Conservation (phyloP, 92 coral and sea anemone genomes). For the Palythoa heliodiscus region DNA sequence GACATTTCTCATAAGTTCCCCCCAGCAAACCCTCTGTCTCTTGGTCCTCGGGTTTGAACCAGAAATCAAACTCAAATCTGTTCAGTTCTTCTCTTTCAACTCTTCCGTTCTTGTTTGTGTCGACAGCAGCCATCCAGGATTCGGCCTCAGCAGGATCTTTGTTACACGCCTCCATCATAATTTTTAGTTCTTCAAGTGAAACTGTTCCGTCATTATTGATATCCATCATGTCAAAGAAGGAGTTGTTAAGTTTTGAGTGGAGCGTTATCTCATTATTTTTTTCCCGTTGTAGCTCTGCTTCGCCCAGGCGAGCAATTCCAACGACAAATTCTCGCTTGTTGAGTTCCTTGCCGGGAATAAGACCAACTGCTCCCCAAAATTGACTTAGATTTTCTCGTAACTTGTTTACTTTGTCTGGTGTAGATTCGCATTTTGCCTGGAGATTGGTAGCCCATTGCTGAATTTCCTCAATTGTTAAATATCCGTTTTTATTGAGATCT, state of each 20-base stretch:
- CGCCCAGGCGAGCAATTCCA: conserved; percentile 65
- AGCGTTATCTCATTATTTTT: conserved; percentile 51
- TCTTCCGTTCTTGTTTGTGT: conserved; percentile 70
- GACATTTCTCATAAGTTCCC: conserved; percentile 27
- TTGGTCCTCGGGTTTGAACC: conserved; percentile 70
- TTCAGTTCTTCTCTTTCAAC: conserved; percentile 66
- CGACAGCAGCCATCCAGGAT: conserved; percentile 69
- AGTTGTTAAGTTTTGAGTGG: conserved; percentile 57
- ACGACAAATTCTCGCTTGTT: conserved; percentile 56
- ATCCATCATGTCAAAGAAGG: conserved; percentile 75
- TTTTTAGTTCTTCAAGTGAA: conserved; percentile 61
- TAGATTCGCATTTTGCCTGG: conserved; percentile 57
- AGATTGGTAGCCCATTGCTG: conserved; percentile 67
- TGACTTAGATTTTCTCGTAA: conserved; percentile 44
- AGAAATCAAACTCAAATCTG: conserved; percentile 62
- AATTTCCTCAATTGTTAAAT: conserved; percentile 60
- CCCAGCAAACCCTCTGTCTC: conserved; percentile 46
- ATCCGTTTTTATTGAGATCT: conserved; percentile 64
- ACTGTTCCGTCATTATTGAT: conserved; percentile 68
- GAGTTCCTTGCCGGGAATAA: conserved; percentile 63
- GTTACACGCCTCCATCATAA: conserved; percentile 70
- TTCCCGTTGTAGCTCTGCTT: conserved; percentile 59
- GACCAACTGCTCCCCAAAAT: conserved; percentile 71
- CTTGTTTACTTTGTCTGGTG: conserved; percentile 43
- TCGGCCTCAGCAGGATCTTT: conserved; percentile 61